phyloP scores from a whole-genome alignment of 1,140 invertebrate species.

The Antheraea pernyi region DNA sequence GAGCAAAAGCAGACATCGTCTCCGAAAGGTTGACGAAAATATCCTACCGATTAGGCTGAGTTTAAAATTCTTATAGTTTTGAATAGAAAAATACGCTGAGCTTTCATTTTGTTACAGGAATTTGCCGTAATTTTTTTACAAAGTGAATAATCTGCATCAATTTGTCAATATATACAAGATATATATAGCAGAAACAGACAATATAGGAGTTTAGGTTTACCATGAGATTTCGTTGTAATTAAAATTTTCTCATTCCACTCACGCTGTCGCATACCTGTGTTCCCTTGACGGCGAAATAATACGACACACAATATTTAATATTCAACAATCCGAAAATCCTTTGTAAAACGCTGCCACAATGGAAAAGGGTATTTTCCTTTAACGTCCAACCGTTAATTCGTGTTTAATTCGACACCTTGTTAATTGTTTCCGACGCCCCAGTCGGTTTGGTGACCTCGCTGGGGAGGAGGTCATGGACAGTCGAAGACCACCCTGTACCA shows the following conservation, averaged over 20 bases:
- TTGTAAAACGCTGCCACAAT: conserved; percentile 68
- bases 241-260: conserved; percentile 31
- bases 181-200: neutral
- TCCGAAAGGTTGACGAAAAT: too few relatives aligned
- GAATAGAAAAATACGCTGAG: too few relatives aligned
- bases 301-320: conserved; percentile 72
- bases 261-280: conserved; percentile 41
- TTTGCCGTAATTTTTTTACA: too few relatives aligned
- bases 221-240: conserved; percentile 25
- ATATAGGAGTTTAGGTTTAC: neutral
- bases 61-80: too few relatives aligned
- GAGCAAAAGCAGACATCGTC: too few relatives aligned
- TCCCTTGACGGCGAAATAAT: conserved; percentile 66
- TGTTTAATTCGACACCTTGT: conserved; percentile 79
- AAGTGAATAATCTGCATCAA: too few relatives aligned
- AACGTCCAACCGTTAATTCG: conserved; percentile 75
- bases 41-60: too few relatives aligned
- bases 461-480: conserved; percentile 46
- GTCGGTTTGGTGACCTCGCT: conserved; percentile 70
- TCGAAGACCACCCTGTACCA: conserved; percentile 51
- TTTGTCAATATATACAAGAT: too few relatives aligned
- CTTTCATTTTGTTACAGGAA: too few relatives aligned
- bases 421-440: conserved; percentile 76
- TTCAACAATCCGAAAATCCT: conserved; percentile 75
- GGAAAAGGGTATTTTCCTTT: conserved; percentile 75